Evolutionary conservation across 2,797 vertebrate genomes (phyloP).

Genomic region (Leptatherina wallacei): DNA sequence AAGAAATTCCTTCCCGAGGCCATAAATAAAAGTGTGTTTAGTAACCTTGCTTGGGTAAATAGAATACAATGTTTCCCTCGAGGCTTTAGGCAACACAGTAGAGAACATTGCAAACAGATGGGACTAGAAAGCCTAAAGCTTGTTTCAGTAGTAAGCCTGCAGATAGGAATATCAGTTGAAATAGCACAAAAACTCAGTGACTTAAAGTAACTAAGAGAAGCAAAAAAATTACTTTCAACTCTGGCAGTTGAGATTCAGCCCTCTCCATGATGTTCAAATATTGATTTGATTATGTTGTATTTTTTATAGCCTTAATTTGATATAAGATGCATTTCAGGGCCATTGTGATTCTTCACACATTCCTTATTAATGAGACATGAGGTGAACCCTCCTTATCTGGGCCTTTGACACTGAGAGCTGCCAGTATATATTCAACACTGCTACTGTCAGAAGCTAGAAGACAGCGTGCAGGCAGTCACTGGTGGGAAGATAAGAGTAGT

Average conservation of each 20-base stretch:
- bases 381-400: no score
- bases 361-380: not conserved
- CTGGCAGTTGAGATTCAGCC: not conserved
- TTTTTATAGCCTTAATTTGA: not conserved
- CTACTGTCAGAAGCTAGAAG: slow-evolving; percentile 3
- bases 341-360: not conserved
- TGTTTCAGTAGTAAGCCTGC: slow-evolving; percentile 2
- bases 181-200: not conserved
- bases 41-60: slow-evolving; percentile 27
- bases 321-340: not conserved
- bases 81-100: slow-evolving; percentile 19
- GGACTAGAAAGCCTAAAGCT: slow-evolving; percentile 9
- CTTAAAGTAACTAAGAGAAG: not conserved
- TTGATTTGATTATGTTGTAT: not conserved
- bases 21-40: slow-evolving; percentile 13
- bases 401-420: no score
- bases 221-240: not conserved
- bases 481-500: slow-evolving; percentile 7
- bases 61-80: slow-evolving; percentile 11
- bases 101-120: slow-evolving; percentile 34
- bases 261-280: not conserved
- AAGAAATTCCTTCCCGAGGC: slow-evolving; percentile 7
- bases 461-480: slow-evolving; percentile 2
- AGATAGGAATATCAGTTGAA: not conserved
- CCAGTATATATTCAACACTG: not conserved